Conservation (phyloP, 2,113 vertebrate genomes). For the Catharus bicknelli region DNA sequence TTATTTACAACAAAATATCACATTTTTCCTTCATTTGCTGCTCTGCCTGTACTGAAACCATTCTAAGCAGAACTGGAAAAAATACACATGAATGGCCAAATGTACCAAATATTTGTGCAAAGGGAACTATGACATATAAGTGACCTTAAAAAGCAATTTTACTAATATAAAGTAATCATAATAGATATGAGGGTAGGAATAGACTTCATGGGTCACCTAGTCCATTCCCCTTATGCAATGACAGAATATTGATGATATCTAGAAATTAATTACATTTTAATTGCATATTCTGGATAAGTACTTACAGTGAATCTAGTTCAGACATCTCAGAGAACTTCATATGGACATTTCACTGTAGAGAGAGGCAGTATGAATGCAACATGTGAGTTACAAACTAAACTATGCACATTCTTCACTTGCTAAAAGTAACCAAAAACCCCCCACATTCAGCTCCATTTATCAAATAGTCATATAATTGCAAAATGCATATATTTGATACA, state of each 20-base stretch:
- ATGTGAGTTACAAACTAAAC: constrained; percentile 34
- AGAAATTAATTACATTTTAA: constrained; percentile 22
- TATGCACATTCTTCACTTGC: background rate
- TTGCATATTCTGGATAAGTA: constrained; percentile 14
- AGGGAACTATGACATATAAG: background rate
- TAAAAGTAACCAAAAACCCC: background rate
- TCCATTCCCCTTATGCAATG: constrained; percentile 34
- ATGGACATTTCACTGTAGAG: background rate
- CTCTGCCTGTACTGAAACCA: background rate
- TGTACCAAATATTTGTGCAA: constrained; percentile 6
- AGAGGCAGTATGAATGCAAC: background rate
- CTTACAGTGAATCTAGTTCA: background rate
- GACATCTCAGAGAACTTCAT: background rate
- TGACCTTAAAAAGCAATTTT: constrained; percentile 50
- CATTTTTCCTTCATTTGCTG: background rate
- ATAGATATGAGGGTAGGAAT: constrained; percentile 54
- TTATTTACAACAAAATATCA: constrained; percentile 30
- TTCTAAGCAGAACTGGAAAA: background rate
- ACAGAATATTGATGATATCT: constrained; percentile 39
- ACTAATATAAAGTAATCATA: constrained; percentile 52
- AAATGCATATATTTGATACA: constrained; percentile 27
- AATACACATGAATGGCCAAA: background rate
- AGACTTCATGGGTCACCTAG: constrained; percentile 52
- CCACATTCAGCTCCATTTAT: background rate
- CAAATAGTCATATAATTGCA: constrained; percentile 36